Conservation (phyloP, 2,888 invertebrate species). For the Hypercompe scribonia region DNA sequence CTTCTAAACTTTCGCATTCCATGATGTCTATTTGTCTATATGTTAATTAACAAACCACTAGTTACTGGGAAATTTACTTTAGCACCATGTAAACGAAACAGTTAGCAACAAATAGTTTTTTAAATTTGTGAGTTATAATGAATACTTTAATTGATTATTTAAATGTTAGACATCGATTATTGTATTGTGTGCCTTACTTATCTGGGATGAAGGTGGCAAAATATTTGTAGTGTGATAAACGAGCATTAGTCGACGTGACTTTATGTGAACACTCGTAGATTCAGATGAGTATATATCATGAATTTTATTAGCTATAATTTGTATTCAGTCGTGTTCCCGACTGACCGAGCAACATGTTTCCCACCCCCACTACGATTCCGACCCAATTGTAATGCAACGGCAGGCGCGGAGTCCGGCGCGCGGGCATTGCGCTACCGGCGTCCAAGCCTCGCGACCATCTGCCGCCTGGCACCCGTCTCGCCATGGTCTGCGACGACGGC, state of each 20-base stretch:
- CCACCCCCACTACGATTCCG: slow-evolving; percentile 83
- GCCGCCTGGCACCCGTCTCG: slow-evolving; percentile 64
- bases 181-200: not conserved
- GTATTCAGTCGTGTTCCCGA: slow-evolving; percentile 79
- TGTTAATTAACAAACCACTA: not conserved
- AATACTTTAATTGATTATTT: not conserved
- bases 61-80: no score
- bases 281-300: slow-evolving; percentile 43
- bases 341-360: slow-evolving; percentile 82
- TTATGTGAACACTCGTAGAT: slow-evolving; percentile 21
- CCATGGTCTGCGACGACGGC: slow-evolving; percentile 83
- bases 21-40: no score
- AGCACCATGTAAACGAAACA: not conserved
- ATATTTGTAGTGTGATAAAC: not conserved
- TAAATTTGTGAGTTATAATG: not conserved
- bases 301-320: slow-evolving; percentile 64
- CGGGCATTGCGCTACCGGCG: slow-evolving; percentile 73
- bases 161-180: not conserved
- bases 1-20: no score
- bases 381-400: slow-evolving; percentile 83
- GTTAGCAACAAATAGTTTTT: not conserved
- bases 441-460: slow-evolving; percentile 73
- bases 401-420: slow-evolving; percentile 69
- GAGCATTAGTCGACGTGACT: not conserved
- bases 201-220: no score